These are phyloP conservation scores for Phoenoteleia sp. DNA, from an alignment of 2,888 invertebrate genomes.

Conservation along the genomic window DNA sequence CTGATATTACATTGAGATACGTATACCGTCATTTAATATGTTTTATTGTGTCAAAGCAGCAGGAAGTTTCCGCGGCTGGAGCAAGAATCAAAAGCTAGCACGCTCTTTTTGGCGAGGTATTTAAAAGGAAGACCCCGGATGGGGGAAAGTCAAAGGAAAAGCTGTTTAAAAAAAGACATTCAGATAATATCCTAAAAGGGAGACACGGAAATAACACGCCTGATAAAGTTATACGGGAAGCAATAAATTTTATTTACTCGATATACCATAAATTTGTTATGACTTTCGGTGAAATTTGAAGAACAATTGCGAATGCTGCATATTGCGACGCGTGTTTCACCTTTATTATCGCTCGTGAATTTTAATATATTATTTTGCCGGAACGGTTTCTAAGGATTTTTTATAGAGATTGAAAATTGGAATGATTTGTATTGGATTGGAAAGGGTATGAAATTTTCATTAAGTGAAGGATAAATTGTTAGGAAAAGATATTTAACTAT, in stretches of 20 bases:
- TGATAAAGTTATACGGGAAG: constrained; percentile 2
- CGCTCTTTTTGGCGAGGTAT: neutral
- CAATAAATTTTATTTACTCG: constrained; percentile 27
- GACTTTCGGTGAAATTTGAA: neutral
- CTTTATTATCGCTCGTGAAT: constrained; percentile 19
- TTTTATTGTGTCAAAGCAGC: neutral
- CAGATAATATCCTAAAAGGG: neutral
- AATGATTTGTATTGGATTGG: neutral
- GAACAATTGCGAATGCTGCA: neutral
- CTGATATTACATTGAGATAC: neutral
- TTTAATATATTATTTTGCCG: constrained; percentile 8
- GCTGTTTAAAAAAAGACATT: constrained; percentile 1
- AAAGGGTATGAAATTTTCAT: no score
- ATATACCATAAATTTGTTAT: constrained; percentile 26
- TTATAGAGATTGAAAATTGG: neutral
- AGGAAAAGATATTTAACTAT: no score
- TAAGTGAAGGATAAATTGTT: no score
- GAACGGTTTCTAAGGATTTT: neutral
- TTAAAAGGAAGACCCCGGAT: neutral
- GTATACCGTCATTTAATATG: neutral
- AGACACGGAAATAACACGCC: neutral
- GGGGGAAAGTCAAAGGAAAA: neutral
- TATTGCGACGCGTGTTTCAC: constrained; percentile 3
- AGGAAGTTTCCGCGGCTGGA: neutral
- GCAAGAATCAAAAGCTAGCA: neutral